Evolutionary conservation across 2,888 invertebrate genomes (phyloP).

Genomic region (Leptinotarsa juncta): DNA sequence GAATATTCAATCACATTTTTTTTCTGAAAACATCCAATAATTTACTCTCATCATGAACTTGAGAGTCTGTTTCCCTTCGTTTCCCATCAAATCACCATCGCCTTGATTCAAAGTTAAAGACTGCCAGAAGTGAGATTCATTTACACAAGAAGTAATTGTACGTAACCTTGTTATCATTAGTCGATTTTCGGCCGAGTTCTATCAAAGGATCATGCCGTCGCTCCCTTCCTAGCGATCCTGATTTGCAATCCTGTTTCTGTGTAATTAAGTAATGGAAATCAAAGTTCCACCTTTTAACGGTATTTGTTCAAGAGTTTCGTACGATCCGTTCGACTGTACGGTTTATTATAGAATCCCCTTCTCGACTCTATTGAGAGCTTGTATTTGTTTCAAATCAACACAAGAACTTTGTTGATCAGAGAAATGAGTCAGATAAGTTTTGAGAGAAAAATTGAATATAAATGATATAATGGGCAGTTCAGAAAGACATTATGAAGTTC

Average conservation of each 20-base stretch:
- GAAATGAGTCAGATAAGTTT: background rate
- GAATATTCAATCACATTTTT: background rate
- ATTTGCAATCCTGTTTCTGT: conserved; percentile 60
- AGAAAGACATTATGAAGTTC: no score
- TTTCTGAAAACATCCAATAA: background rate
- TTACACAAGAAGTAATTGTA: conserved; percentile 64
- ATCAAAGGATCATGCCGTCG: conserved; percentile 60
- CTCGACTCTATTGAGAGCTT: background rate
- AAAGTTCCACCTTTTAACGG: conserved; percentile 64
- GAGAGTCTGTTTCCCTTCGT: background rate
- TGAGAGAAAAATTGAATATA: background rate
- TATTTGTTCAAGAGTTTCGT: conserved; percentile 63
- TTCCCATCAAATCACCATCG: conserved; percentile 3
- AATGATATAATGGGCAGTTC: background rate
- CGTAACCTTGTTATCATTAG: conserved; percentile 67
- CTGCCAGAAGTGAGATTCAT: conserved; percentile 42
- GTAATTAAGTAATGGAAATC: conserved; percentile 67
- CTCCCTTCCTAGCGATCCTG: conserved; percentile 55
- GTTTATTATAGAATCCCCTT: conserved; percentile 26
- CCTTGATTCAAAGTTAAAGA: conserved; percentile 16
- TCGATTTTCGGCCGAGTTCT: conserved; percentile 60
- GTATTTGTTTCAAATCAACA: conserved; percentile 26
- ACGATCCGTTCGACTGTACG: conserved; percentile 27
- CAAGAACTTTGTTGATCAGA: conserved; percentile 15
- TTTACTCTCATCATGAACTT: background rate